These are phyloP conservation scores for Synanthedon vespiformis DNA, from an alignment of 2,888 invertebrate species.

Conservation along the genomic window DNA sequence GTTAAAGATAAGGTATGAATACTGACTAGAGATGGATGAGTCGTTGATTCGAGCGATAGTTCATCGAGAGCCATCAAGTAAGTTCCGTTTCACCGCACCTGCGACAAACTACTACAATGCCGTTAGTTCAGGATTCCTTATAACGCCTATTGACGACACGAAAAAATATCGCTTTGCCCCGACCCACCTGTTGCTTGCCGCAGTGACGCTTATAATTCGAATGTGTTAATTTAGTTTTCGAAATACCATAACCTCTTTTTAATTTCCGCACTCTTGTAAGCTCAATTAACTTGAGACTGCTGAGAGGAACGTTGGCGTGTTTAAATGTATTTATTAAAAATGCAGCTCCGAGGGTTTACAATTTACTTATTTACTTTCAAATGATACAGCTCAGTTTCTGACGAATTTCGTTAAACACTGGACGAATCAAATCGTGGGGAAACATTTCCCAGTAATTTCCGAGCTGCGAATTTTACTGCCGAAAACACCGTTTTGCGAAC, in stretches of 20 bases:
- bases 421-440: background rate
- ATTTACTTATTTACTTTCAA: too few relatives aligned
- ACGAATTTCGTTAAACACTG: too few relatives aligned
- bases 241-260: background rate
- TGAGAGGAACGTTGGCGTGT: background rate
- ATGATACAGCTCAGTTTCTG: too few relatives aligned
- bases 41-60: background rate
- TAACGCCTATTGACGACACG: background rate
- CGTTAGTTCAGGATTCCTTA: background rate
- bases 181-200: background rate
- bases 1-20: too few relatives aligned
- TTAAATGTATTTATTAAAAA: background rate
- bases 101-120: background rate
- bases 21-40: background rate
- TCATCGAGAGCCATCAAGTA: background rate
- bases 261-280: background rate
- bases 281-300: background rate
- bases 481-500: background rate
- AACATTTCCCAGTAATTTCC: background rate
- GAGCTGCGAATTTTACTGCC: background rate
- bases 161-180: background rate
- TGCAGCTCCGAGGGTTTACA: background rate
- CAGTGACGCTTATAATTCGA: background rate
- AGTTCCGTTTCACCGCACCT: background rate
- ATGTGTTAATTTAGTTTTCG: background rate